These are phyloP conservation scores for Ataeniobius toweri DNA, from an alignment of 2,797 vertebrate genomes.

Conservation along the genomic window DNA sequence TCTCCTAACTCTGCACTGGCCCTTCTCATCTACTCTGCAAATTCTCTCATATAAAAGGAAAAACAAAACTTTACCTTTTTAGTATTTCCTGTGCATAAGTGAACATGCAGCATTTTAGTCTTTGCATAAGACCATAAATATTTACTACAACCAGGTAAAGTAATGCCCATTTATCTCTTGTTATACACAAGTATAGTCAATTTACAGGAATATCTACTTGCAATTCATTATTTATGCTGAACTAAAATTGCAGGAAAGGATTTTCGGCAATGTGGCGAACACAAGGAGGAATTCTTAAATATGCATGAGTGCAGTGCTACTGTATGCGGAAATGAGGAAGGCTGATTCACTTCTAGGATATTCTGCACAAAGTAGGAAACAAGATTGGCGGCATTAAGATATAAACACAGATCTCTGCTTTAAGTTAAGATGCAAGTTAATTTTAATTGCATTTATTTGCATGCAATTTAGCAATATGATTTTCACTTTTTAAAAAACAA, in stretches of 20 bases:
- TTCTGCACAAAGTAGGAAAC: neutral
- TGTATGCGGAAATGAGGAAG: slow-evolving; percentile 27
- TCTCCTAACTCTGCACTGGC: slow-evolving; percentile 40
- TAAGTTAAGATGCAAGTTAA: neutral
- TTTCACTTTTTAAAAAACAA: neutral
- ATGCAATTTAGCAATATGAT: neutral
- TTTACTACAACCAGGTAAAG: slow-evolving; percentile 41
- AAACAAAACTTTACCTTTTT: slow-evolving; percentile 22
- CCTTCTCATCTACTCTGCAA: slow-evolving; percentile 33
- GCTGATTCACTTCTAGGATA: slow-evolving; percentile 22
- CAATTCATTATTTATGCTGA: slow-evolving; percentile 70
- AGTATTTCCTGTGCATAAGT: slow-evolving; percentile 45
- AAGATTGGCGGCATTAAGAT: slow-evolving; percentile 17
- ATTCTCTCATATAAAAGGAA: slow-evolving; percentile 8
- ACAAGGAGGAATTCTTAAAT: slow-evolving; percentile 50
- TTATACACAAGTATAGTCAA: slow-evolving; percentile 65
- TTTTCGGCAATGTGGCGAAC: slow-evolving; percentile 34
- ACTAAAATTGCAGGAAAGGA: slow-evolving; percentile 59
- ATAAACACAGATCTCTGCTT: slow-evolving; percentile 15
- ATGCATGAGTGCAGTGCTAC: slow-evolving; percentile 60
- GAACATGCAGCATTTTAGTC: slow-evolving; percentile 48
- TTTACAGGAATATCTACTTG: slow-evolving; percentile 58
- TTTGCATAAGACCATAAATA: slow-evolving; percentile 48
- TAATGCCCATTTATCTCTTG: slow-evolving; percentile 68
- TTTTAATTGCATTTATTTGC: neutral